These are phyloP conservation scores for Eupristina koningsbergeri DNA, from an alignment of 1,140 invertebrate genomes.

Conservation along the genomic window DNA sequence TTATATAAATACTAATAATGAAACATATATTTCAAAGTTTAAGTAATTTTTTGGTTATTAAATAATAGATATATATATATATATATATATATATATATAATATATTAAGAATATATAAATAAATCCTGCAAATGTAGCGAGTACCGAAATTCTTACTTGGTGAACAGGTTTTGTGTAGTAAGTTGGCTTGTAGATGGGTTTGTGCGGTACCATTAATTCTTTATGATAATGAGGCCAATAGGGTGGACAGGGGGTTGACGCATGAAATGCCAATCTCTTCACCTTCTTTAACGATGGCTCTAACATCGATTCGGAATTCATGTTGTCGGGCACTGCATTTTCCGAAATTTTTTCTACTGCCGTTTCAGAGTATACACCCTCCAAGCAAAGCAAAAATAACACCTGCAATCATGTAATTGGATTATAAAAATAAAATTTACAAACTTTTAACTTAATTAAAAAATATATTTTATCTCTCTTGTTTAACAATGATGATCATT, in stretches of 20 bases:
- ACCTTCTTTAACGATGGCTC: constrained; percentile 55
- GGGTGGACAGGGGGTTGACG: constrained; percentile 63
- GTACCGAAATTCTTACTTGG: constrained; percentile 43
- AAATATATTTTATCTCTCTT: no score
- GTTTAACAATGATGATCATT: no score
- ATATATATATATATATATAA: neutral
- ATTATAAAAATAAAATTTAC: no score
- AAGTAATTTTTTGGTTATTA: no score
- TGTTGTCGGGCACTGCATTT: constrained; percentile 9
- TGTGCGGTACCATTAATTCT: neutral
- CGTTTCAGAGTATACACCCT: constrained; percentile 59
- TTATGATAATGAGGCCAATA: constrained; percentile 54
- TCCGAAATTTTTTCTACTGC: constrained; percentile 53
- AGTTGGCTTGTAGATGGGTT: constrained; percentile 38
- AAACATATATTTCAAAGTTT: no score
- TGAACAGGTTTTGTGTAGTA: constrained; percentile 39
- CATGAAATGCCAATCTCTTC: constrained; percentile 54
- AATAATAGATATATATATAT: no score
- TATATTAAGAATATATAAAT: no score
- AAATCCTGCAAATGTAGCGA: no score
- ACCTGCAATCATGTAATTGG: constrained; percentile 7
- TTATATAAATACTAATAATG: no score
- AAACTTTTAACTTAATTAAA: no score
- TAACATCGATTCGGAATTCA: constrained; percentile 51
- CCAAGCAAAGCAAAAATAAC: constrained; percentile 59